These are phyloP conservation scores for Scomberomorus guttatus DNA, from an alignment of 2,797 vertebrate species.

Conservation along the genomic window DNA sequence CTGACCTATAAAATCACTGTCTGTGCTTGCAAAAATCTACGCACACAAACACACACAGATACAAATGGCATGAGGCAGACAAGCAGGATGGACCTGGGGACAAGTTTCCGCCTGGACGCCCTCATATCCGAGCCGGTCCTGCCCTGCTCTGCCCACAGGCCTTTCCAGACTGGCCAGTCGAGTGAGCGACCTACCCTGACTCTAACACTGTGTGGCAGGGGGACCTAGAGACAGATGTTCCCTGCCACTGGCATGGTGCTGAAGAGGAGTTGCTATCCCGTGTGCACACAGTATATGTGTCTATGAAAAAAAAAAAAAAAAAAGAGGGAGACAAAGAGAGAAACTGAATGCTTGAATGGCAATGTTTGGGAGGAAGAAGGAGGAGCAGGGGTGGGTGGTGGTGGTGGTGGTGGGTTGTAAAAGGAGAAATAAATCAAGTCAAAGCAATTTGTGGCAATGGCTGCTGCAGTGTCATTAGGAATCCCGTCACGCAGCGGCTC, in stretches of 20 bases:
- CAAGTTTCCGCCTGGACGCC: slow-evolving; percentile 73
- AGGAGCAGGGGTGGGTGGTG: slow-evolving; percentile 44
- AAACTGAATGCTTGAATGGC: slow-evolving; percentile 66
- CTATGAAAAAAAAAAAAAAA: slow-evolving; percentile 44
- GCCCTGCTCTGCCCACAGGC: slow-evolving; percentile 70
- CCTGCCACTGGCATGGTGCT: slow-evolving; percentile 87
- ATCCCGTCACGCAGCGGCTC: slow-evolving; percentile 82
- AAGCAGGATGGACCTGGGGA: slow-evolving; percentile 76
- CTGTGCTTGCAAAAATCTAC: slow-evolving; percentile 52
- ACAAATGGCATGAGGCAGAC: slow-evolving; percentile 70
- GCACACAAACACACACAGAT: slow-evolving; percentile 52
- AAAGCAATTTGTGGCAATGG: slow-evolving; percentile 83
- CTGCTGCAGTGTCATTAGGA: slow-evolving; percentile 86
- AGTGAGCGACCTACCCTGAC: slow-evolving; percentile 80
- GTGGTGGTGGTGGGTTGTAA: slow-evolving; percentile 71
- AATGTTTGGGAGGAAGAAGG: slow-evolving; percentile 49
- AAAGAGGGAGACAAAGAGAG: slow-evolving; percentile 42
- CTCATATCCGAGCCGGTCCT: slow-evolving; percentile 59
- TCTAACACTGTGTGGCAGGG: slow-evolving; percentile 86
- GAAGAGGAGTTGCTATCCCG: slow-evolving; percentile 64
- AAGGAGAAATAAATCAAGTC: slow-evolving; percentile 87
- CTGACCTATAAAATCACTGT: slow-evolving; percentile 71
- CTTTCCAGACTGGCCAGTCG: slow-evolving; percentile 66
- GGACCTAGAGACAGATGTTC: slow-evolving; percentile 91
- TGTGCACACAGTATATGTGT: slow-evolving; percentile 40